Percentiles rank a stretch among this genome's conserved stretches.
Evolutionary conservation across 2,888 invertebrate genomes (phyloP).

Genomic region (Sepiola atlantica): DNA sequence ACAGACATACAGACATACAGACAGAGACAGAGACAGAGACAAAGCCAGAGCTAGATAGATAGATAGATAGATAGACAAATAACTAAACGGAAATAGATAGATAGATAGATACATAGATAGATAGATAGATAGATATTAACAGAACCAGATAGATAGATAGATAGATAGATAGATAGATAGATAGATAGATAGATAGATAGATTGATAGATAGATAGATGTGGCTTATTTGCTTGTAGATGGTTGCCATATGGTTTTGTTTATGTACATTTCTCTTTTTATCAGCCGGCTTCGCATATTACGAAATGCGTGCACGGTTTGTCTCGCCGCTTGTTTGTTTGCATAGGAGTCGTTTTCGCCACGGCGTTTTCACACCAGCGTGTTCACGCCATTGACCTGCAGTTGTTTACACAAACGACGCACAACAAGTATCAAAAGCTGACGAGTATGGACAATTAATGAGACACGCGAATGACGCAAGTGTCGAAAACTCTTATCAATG

Average conservation of each 20-base stretch:
- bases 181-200: too few species aligned
- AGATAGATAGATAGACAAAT: too few species aligned
- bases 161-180: too few species aligned
- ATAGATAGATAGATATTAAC: too few species aligned
- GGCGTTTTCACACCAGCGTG: constrained; percentile 15
- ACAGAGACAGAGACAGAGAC: too few species aligned
- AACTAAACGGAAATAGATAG: too few species aligned
- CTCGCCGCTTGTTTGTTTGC: background rate
- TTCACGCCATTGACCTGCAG: background rate
- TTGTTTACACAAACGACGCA: background rate
- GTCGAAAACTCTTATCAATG: background rate
- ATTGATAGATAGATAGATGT: background rate
- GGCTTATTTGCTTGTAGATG: background rate
- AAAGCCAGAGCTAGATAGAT: too few species aligned
- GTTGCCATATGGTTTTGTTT: constrained; percentile 15
- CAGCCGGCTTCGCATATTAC: background rate
- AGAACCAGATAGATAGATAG: too few species aligned
- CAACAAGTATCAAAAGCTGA: background rate
- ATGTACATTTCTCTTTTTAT: background rate
- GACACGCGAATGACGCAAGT: background rate
- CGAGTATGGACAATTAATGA: background rate
- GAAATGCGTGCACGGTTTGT: background rate
- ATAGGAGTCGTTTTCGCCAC: background rate
- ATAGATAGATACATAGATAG: too few species aligned
- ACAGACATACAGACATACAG: too few species aligned